Conservation (phyloP, 2,888 invertebrate genomes). For the Auanema freiburgensis region DNA sequence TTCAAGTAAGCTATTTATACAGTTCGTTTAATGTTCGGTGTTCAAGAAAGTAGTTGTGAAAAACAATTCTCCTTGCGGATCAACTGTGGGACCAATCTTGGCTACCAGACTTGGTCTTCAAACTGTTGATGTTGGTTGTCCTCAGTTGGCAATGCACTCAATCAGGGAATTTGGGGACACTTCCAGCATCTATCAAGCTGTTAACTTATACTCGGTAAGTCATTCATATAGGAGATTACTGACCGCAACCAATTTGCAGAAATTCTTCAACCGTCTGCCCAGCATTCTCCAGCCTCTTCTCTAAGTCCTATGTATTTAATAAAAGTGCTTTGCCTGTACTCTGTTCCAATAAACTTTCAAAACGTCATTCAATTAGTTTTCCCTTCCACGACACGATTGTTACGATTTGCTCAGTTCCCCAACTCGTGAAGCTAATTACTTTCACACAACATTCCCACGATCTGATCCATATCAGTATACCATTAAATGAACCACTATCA, state of each 20-base stretch:
- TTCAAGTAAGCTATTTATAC: slow-evolving; percentile 64
- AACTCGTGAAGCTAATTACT: too few relatives aligned
- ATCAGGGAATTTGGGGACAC: slow-evolving; percentile 68
- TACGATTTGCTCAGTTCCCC: too few relatives aligned
- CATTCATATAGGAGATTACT: background rate
- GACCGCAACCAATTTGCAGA: slow-evolving; percentile 17
- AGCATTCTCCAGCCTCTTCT: slow-evolving; percentile 17
- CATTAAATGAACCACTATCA: too few relatives aligned
- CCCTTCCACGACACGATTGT: too few relatives aligned
- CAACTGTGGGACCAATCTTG: slow-evolving; percentile 70
- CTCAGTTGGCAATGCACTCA: slow-evolving; percentile 70
- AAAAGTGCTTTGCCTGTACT: background rate
- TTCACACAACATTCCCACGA: too few relatives aligned
- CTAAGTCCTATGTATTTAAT: slow-evolving; percentile 1
- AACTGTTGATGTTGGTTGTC: slow-evolving; percentile 68
- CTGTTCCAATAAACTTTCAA: background rate
- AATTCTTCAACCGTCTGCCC: slow-evolving; percentile 33
- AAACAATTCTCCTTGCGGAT: slow-evolving; percentile 69
- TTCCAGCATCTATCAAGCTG: slow-evolving; percentile 66
- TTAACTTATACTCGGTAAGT: slow-evolving; percentile 65
- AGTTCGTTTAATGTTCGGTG: background rate
- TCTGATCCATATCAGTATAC: too few relatives aligned
- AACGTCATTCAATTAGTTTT: too few relatives aligned
- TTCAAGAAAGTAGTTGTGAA: slow-evolving; percentile 66
- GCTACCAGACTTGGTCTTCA: slow-evolving; percentile 67